phyloP scores from a whole-genome alignment of 1,140 invertebrate species.

The Bombus difficillimus region DNA sequence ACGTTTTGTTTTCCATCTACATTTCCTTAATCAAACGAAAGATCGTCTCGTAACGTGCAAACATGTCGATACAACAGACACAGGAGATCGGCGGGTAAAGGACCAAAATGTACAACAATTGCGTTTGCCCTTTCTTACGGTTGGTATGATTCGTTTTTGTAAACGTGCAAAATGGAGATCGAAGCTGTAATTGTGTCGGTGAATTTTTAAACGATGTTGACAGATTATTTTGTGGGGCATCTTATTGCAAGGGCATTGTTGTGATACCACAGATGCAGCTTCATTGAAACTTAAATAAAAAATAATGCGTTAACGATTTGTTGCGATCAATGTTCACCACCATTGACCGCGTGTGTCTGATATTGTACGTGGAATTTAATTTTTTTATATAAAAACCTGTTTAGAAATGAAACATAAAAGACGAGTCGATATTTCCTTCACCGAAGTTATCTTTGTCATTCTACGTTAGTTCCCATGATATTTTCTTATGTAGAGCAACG shows the following conservation, averaged over 20 bases:
- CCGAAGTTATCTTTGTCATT: not conserved
- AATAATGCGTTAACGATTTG: constrained; percentile 67
- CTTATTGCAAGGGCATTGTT: constrained; percentile 76
- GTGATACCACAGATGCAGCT: constrained; percentile 78
- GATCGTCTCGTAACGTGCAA: not conserved
- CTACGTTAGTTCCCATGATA: not conserved
- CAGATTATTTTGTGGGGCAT: constrained; percentile 66
- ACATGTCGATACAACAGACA: constrained; percentile 39
- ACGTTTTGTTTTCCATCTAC: not conserved
- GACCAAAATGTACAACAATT: constrained; percentile 68
- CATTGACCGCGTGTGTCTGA: not conserved
- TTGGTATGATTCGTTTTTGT: constrained; percentile 64
- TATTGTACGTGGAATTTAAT: constrained; percentile 28
- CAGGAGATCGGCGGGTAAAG: constrained; percentile 54
- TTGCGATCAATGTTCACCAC: constrained; percentile 36
- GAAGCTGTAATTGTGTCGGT: constrained; percentile 57
- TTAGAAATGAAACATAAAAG: constrained; percentile 2
- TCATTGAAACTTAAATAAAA: constrained; percentile 76
- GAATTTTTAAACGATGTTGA: constrained; percentile 57
- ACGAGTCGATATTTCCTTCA: not conserved
- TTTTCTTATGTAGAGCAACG: not conserved
- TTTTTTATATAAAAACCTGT: constrained; percentile 29
- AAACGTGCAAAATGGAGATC: constrained; percentile 44
- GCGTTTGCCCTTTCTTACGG: constrained; percentile 53
- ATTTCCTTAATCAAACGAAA: not conserved